phyloP scores from a whole-genome alignment of 2,888 invertebrate genomes.

The Orchestes rusci region DNA sequence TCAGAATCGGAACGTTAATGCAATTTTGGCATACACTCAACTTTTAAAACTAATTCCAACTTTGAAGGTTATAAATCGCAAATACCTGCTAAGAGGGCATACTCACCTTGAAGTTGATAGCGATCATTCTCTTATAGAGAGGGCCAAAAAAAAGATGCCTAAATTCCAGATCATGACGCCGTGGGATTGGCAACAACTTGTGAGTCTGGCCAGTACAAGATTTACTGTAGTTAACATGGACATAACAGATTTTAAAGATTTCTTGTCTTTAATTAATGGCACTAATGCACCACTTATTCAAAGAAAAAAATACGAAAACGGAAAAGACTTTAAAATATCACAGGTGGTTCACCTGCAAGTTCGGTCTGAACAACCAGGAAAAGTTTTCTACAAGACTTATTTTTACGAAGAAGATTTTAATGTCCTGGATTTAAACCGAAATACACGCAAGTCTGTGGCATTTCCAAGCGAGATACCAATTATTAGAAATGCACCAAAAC shows the following conservation, averaged over 20 bases:
- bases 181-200: slow-evolving; percentile 22
- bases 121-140: slow-evolving; percentile 17
- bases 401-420: not conserved
- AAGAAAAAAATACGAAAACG: slow-evolving; percentile 4
- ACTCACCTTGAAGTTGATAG: slow-evolving; percentile 21
- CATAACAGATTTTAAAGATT: slow-evolving; percentile 15
- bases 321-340: slow-evolving; percentile 18
- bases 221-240: slow-evolving; percentile 20
- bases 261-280: slow-evolving; percentile 11
- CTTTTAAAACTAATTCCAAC: slow-evolving; percentile 12
- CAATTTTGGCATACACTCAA: slow-evolving; percentile 21
- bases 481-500: slow-evolving; percentile 11
- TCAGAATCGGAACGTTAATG: slow-evolving; percentile 23
- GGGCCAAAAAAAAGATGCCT: slow-evolving; percentile 14
- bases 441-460: not conserved
- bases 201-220: not conserved
- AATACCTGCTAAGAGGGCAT: slow-evolving; percentile 20
- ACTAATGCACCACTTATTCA: slow-evolving; percentile 4
- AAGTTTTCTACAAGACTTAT: not conserved
- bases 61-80: slow-evolving; percentile 18
- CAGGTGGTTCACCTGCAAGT: not conserved
- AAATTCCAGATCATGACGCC: slow-evolving; percentile 20
- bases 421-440: not conserved
- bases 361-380: not conserved
- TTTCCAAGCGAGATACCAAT: slow-evolving; percentile 5